Conservation (phyloP, 1,140 invertebrate genomes). For the Drosophila guanche region DNA sequence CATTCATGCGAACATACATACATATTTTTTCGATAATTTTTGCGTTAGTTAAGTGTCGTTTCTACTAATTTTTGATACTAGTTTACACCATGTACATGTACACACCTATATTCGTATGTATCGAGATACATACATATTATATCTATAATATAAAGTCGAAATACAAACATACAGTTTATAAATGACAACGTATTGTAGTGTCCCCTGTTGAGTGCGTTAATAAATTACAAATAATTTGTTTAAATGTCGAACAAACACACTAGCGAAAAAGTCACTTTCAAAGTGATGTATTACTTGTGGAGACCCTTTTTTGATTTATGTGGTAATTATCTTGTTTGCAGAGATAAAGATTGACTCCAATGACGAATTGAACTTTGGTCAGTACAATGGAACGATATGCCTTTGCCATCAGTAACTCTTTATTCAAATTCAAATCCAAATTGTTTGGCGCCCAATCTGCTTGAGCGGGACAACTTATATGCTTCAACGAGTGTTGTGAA, state of each 20-base stretch:
- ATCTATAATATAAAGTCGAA: constrained; percentile 52
- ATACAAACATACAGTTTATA: constrained; percentile 2
- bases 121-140: constrained; percentile 53
- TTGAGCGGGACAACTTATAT: constrained; percentile 26
- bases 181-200: constrained; percentile 72
- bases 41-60: constrained; percentile 75
- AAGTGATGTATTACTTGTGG: constrained; percentile 18
- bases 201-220: constrained; percentile 78
- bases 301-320: constrained; percentile 26
- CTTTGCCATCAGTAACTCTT: not conserved
- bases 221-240: constrained; percentile 80
- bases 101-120: constrained; percentile 58
- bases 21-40: constrained; percentile 70
- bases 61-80: constrained; percentile 82
- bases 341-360: constrained; percentile 18
- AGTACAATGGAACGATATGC: constrained; percentile 14
- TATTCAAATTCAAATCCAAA: not conserved
- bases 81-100: constrained; percentile 73
- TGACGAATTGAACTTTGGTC: constrained; percentile 5
- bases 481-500: too few species aligned
- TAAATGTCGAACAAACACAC: constrained; percentile 63
- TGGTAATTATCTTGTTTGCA: not conserved
- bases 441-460: constrained; percentile 12
- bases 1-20: constrained; percentile 40
- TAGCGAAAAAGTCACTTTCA: constrained; percentile 21